Conservation (phyloP, 2,113 vertebrate genomes). For the Abramis brama region DNA sequence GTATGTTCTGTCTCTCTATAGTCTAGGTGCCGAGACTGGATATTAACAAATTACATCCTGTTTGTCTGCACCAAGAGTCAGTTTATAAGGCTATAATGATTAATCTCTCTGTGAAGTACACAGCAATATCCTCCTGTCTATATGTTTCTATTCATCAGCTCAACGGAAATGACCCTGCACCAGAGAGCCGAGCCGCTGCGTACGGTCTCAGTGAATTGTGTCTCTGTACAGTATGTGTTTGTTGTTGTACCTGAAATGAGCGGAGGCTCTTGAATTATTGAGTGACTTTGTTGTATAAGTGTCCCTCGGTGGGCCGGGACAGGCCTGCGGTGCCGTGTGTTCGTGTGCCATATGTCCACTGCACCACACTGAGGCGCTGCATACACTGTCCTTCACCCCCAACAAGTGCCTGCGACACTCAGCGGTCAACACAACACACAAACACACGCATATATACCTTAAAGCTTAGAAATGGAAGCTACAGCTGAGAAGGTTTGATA, state of each 20-base stretch:
- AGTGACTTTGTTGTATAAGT: slow-evolving; percentile 54
- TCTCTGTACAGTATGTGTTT: slow-evolving; percentile 33
- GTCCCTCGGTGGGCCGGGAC: slow-evolving; percentile 48
- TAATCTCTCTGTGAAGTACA: slow-evolving; percentile 25
- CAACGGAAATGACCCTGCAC: slow-evolving; percentile 16
- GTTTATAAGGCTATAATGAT: slow-evolving; percentile 31
- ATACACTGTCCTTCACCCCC: slow-evolving; percentile 55
- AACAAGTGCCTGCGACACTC: slow-evolving; percentile 32
- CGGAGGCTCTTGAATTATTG: slow-evolving; percentile 50
- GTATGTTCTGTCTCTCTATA: not conserved
- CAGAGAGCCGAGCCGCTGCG: not conserved
- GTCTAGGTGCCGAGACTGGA: slow-evolving; percentile 11
- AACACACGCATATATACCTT: not conserved
- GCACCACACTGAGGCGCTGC: slow-evolving; percentile 50
- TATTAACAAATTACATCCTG: slow-evolving; percentile 41
- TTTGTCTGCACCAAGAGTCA: slow-evolving; percentile 33
- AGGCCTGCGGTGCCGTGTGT: slow-evolving; percentile 45
- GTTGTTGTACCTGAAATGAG: slow-evolving; percentile 38
- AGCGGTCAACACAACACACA: slow-evolving; percentile 20
- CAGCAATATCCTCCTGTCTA: slow-evolving; percentile 23
- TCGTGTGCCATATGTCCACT: slow-evolving; percentile 57
- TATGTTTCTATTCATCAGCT: slow-evolving; percentile 22
- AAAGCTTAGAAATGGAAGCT: too few species aligned
- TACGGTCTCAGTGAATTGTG: slow-evolving; percentile 25
- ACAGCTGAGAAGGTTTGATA: slow-evolving; percentile 26